These are phyloP conservation scores for Cryptosula pallasiana DNA, from an alignment of 2,888 invertebrate species.

Conservation along the genomic window DNA sequence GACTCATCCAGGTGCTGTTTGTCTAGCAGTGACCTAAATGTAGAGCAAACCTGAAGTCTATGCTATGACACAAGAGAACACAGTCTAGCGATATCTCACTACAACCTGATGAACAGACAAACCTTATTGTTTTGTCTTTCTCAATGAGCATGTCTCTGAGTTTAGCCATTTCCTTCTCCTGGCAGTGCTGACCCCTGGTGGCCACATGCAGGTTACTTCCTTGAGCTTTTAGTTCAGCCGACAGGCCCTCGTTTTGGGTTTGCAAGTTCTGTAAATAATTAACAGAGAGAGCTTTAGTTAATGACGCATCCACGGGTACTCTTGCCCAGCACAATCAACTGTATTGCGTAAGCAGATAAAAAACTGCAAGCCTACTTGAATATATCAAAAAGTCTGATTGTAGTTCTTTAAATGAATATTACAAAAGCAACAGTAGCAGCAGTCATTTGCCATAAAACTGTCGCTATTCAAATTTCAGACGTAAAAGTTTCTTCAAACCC, in stretches of 20 bases:
- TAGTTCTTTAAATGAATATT: no score
- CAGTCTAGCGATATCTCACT: not conserved
- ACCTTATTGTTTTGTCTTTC: slow-evolving; percentile 18
- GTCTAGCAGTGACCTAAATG: slow-evolving; percentile 5
- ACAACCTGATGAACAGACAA: not conserved
- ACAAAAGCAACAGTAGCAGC: no score
- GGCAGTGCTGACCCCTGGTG: slow-evolving; percentile 22
- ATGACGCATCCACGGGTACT: no score
- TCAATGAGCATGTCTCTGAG: slow-evolving; percentile 20
- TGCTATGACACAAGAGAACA: no score
- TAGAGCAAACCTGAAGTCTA: no score
- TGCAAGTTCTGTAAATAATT: not conserved
- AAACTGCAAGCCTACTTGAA: no score
- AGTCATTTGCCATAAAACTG: no score
- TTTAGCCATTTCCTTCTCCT: slow-evolving; percentile 21
- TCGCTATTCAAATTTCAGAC: no score
- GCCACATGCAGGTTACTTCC: slow-evolving; percentile 19
- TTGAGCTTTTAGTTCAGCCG: slow-evolving; percentile 14
- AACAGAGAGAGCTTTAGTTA: not conserved
- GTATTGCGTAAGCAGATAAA: no score
- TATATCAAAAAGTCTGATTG: no score
- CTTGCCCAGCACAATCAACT: no score
- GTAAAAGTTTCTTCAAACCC: no score
- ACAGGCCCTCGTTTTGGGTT: slow-evolving; percentile 1
- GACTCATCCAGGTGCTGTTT: slow-evolving; percentile 19